Conservation (phyloP, 2,797 vertebrate species). For the Tauraco hartlaubi region DNA sequence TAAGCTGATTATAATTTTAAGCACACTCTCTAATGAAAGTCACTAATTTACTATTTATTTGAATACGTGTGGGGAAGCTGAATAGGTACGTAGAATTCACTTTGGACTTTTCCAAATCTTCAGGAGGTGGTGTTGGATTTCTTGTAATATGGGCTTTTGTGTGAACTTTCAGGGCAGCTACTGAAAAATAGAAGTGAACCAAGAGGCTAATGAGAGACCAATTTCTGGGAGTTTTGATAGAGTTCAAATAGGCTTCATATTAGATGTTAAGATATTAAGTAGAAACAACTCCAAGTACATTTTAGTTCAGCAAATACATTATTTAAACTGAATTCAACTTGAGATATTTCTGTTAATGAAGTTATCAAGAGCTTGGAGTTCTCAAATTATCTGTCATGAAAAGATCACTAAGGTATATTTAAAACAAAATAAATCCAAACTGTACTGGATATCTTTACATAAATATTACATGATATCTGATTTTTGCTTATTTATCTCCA, state of each 20-base stretch:
- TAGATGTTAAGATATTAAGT: background rate
- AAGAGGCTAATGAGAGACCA: background rate
- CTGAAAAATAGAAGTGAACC: background rate
- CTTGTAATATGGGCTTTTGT: background rate
- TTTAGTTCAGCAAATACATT: background rate
- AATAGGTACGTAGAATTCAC: background rate
- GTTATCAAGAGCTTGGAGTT: background rate
- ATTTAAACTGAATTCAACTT: background rate
- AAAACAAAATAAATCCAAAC: background rate
- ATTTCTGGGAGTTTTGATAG: background rate
- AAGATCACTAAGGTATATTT: background rate
- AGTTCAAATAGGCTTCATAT: background rate
- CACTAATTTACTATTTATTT: background rate
- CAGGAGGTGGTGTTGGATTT: background rate
- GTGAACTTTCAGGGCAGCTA: background rate
- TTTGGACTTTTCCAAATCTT: background rate
- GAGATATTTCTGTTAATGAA: background rate
- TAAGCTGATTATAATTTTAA: conserved; percentile 37
- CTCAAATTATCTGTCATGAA: background rate
- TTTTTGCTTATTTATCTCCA: background rate
- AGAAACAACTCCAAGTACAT: background rate
- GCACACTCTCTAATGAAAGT: background rate
- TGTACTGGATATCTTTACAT: background rate
- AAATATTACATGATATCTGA: background rate
- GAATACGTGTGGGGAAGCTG: background rate